Evolutionary conservation across 2,797 vertebrate genomes (phyloP).

Genomic region (Acipenser oxyrinchus): DNA sequence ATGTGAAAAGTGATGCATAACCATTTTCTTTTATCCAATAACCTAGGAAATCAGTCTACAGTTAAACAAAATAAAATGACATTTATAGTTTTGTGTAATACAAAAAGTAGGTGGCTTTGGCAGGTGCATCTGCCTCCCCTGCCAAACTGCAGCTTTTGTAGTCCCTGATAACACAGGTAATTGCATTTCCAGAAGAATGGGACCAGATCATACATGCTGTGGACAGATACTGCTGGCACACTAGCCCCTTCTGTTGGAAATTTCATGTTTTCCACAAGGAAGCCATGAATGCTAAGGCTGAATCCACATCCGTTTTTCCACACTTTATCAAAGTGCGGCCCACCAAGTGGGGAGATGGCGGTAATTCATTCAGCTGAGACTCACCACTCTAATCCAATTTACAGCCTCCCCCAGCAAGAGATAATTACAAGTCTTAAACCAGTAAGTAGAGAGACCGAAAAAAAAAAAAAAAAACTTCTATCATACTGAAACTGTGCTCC

Average conservation of each 20-base stretch:
- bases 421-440: slow-evolving; percentile 89
- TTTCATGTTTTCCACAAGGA: slow-evolving; percentile 87
- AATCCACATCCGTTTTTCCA: slow-evolving; percentile 81
- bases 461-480: slow-evolving; percentile 55
- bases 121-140: slow-evolving; percentile 61
- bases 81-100: slow-evolving; percentile 29
- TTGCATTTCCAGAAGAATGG: slow-evolving; percentile 81
- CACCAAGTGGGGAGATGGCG: slow-evolving; percentile 87
- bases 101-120: slow-evolving; percentile 48
- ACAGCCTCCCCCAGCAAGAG: slow-evolving; percentile 82
- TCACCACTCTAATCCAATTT: slow-evolving; percentile 89
- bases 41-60: slow-evolving; percentile 31
- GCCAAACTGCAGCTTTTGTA: slow-evolving; percentile 75
- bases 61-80: slow-evolving; percentile 30
- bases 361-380: slow-evolving; percentile 83
- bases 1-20: too few relatives aligned
- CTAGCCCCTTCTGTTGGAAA: slow-evolving; percentile 81
- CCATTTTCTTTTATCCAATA: slow-evolving; percentile 22
- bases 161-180: slow-evolving; percentile 79
- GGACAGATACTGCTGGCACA: slow-evolving; percentile 81
- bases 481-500: slow-evolving; percentile 58
- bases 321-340: slow-evolving; percentile 83
- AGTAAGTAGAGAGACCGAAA: slow-evolving; percentile 47
- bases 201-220: slow-evolving; percentile 80
- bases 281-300: slow-evolving; percentile 82